Percentiles rank a stretch among this genome's conserved stretches.
Evolutionary conservation across 2,113 vertebrate genomes (phyloP).

Genomic region (Crypturellus undulatus): DNA sequence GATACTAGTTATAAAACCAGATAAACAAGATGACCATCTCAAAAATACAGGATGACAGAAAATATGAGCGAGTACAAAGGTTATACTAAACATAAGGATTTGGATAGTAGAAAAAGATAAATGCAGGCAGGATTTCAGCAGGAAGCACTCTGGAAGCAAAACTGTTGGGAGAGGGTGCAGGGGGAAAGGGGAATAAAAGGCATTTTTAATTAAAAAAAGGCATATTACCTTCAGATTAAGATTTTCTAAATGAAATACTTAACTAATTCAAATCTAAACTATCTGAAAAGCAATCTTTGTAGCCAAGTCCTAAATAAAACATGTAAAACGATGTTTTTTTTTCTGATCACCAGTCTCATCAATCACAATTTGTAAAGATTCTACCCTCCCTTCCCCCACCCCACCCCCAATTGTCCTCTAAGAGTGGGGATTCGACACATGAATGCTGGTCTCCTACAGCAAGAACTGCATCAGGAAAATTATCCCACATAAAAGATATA

Average conservation of each 20-base stretch:
- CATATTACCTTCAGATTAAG: not conserved
- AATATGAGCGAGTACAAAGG: not conserved
- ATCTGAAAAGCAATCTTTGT: not conserved
- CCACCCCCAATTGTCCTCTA: not conserved
- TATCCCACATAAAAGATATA: slow-evolving; percentile 47
- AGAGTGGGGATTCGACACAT: not conserved
- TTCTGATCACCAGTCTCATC: too few relatives aligned
- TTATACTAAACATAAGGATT: not conserved
- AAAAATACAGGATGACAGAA: not conserved
- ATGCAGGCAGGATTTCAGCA: not conserved
- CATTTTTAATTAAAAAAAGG: not conserved
- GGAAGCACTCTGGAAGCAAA: not conserved
- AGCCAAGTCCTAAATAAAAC: not conserved
- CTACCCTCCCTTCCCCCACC: not conserved
- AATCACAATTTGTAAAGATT: not conserved
- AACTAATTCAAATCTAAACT: not conserved
- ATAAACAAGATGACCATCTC: too few relatives aligned
- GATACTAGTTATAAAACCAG: too few relatives aligned
- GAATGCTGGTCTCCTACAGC: not conserved
- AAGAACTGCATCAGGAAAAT: not conserved
- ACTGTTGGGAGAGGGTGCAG: not conserved
- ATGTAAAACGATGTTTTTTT: not conserved
- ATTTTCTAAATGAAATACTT: not conserved
- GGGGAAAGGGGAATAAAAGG: not conserved
- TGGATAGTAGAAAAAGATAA: not conserved